phyloP scores from a whole-genome alignment of 92 coral and sea anemone genomes.

The Phymanthus crucifer region DNA sequence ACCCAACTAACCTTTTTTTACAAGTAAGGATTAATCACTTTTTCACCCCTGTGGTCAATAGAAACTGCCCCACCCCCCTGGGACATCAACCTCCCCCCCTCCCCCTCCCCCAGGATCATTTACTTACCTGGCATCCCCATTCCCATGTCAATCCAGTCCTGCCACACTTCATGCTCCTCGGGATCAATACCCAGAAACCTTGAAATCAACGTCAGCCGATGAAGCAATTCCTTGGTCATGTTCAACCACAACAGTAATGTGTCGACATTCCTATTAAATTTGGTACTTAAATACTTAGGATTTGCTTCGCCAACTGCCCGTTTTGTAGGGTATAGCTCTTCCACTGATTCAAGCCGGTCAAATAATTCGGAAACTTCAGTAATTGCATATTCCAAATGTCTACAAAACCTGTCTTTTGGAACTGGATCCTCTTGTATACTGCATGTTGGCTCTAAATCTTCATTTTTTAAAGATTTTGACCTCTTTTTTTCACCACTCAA shows the following conservation, averaged over 20 bases:
- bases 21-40: too few species aligned
- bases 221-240: constrained; percentile 76
- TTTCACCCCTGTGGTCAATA: too few species aligned
- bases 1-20: too few species aligned
- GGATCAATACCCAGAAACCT: constrained; percentile 80
- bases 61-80: too few species aligned
- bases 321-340: constrained; percentile 82
- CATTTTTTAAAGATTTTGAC: neutral
- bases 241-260: constrained; percentile 85
- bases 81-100: neutral
- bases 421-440: neutral
- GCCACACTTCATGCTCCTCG: constrained; percentile 62
- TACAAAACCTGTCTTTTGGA: constrained; percentile 8
- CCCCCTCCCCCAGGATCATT: neutral
- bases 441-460: neutral
- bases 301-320: constrained; percentile 75
- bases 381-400: constrained; percentile 60
- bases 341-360: constrained; percentile 71
- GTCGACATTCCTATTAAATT: constrained; percentile 69
- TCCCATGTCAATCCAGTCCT: constrained; percentile 86
- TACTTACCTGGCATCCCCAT: constrained; percentile 66
- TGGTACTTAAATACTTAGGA: constrained; percentile 58
- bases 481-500: neutral
- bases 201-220: constrained; percentile 77
- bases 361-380: constrained; percentile 56